Percentiles rank a stretch among this genome's conserved stretches.
Conservation (phyloP, 2,797 vertebrate genomes). For the Lutjanus argentimaculatus region DNA sequence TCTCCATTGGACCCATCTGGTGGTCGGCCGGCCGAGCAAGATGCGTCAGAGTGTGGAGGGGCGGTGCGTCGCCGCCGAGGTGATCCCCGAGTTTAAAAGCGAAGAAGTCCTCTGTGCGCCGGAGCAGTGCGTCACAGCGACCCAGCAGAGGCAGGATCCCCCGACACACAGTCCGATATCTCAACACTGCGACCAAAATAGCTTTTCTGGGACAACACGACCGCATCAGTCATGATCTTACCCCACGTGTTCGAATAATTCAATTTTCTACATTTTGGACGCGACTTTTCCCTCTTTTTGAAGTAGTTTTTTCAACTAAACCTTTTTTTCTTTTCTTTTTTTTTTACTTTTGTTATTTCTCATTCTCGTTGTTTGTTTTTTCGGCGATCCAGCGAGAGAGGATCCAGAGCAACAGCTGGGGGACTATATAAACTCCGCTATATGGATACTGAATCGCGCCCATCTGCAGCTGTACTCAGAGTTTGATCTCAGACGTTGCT, state of each 20-base stretch:
- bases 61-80: slow-evolving; percentile 85
- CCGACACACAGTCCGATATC: slow-evolving; percentile 55
- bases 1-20: slow-evolving; percentile 66
- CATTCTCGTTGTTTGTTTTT: neutral
- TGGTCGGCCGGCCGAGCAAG: slow-evolving; percentile 74
- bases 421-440: slow-evolving; percentile 49
- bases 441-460: slow-evolving; percentile 71
- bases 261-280: slow-evolving; percentile 14
- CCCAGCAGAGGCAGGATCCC: slow-evolving; percentile 76
- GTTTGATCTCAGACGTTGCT: slow-evolving; percentile 65
- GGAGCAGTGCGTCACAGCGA: slow-evolving; percentile 92
- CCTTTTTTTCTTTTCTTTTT: neutral
- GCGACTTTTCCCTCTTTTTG: slow-evolving; percentile 13
- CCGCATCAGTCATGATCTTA: slow-evolving; percentile 7
- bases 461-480: slow-evolving; percentile 46
- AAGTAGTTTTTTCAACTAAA: neutral
- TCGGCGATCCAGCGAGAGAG: slow-evolving; percentile 10
- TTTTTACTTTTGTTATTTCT: neutral
- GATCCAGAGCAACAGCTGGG: slow-evolving; percentile 60
- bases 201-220: neutral
- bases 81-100: slow-evolving; percentile 97
- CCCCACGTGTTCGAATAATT: slow-evolving; percentile 4
- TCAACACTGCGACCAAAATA: slow-evolving; percentile 33
- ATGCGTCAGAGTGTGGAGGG: slow-evolving; percentile 84
- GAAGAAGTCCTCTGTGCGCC: slow-evolving; percentile 79